These are phyloP conservation scores for Hemithea aestivaria DNA, from an alignment of 2,888 invertebrate genomes.

Conservation along the genomic window DNA sequence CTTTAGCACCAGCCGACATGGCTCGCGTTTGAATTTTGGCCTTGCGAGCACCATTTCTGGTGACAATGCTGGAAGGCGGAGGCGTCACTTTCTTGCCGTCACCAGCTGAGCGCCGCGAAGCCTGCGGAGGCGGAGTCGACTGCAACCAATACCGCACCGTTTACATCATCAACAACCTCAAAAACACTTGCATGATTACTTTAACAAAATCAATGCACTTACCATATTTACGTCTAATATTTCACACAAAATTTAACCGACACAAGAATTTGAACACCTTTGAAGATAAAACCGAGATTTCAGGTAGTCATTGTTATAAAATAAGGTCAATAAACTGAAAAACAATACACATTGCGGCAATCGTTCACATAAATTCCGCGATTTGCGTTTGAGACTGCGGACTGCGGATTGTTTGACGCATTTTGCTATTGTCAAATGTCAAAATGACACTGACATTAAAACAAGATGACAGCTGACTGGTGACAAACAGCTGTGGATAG, in stretches of 20 bases:
- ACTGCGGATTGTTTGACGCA: no score
- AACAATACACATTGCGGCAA: slow-evolving; percentile 23
- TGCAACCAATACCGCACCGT: slow-evolving; percentile 27
- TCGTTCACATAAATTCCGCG: no score
- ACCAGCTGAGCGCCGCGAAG: slow-evolving; percentile 48
- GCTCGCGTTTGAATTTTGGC: slow-evolving; percentile 82
- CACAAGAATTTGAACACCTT: slow-evolving; percentile 6
- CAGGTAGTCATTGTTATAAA: slow-evolving; percentile 7
- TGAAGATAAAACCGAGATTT: background rate
- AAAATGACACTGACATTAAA: no score
- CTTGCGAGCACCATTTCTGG: slow-evolving; percentile 80
- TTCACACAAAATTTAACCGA: slow-evolving; percentile 3
- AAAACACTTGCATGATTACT: background rate
- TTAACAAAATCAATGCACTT: slow-evolving; percentile 2
- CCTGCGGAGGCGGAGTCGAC: slow-evolving; percentile 57
- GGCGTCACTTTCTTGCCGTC: slow-evolving; percentile 57
- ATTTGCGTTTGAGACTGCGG: no score
- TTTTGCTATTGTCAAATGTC: no score
- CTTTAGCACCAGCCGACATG: slow-evolving; percentile 75
- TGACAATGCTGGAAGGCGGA: slow-evolving; percentile 71
- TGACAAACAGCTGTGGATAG: no score
- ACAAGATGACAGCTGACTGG: no score
- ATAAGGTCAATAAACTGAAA: slow-evolving; percentile 13
- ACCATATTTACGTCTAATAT: slow-evolving; percentile 9
- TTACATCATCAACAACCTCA: background rate